Evolutionary conservation across 2,113 vertebrate species (phyloP), one percentile per base, ranked within the genome.

Genomic region (Lampris megalopsis): DNA sequence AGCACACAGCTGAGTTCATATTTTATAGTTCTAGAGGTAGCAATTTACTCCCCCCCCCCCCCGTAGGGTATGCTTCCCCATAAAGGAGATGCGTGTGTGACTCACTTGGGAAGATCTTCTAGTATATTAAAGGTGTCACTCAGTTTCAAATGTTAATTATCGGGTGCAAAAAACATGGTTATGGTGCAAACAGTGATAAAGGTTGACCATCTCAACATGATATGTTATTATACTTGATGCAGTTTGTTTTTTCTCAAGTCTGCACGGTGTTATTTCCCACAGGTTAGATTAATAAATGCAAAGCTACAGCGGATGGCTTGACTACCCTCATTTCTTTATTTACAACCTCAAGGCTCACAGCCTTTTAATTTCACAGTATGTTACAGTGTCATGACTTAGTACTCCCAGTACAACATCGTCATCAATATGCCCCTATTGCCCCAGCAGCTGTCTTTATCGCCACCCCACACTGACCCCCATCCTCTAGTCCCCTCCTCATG

Each of bases 201-300:
- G 42, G 10, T 5, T n/a, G 10, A 47, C 60, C 11, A 53, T 45
- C 13, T 3, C 5, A 41, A 47, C 11, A 56, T 0, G n/a, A 40
- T 52, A 63, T n/a, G n/a, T 54, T 57, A n/a, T 1, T 57, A 10
- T 10, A 38, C 5, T 0, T 52, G 58, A 11, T 36, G 8, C 1
- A 35, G 38, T 56, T n/a, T 59, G 3, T 59, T 4, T 71, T 67
- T n/a, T 38, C 40, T 67, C 41, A 47, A 2, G 24, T 53, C 10
- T 43, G 7, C 38, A 61, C 4, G 10, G 1, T 24, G 50, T 80
- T 71, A 75, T 80, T 82, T 84, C 73, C 67, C 60, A 71, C 3
- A 56, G 42, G 10, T n/a, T 13, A 67, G 60, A 65, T 54, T 49
- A 53, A 56, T 64, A 2, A 36, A 24, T 3, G 6, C 49, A 48